phyloP scores from a whole-genome alignment of 2,888 invertebrate genomes.

The Cheilosia pagana region DNA sequence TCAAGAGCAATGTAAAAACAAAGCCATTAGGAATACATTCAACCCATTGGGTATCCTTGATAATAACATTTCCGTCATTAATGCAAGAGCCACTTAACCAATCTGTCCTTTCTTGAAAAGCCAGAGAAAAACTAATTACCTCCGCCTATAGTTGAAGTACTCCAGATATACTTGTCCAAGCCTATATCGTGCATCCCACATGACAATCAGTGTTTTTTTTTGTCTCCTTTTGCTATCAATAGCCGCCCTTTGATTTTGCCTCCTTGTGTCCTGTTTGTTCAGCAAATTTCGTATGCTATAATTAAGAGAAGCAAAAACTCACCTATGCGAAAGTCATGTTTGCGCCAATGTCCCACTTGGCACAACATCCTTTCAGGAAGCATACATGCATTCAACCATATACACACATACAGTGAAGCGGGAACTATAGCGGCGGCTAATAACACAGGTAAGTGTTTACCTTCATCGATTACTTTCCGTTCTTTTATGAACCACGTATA shows the following conservation, averaged over 20 bases:
- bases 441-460: slow-evolving; percentile 65
- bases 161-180: slow-evolving; percentile 35
- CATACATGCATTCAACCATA: not conserved
- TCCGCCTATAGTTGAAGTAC: slow-evolving; percentile 40
- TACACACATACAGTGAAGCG: slow-evolving; percentile 8
- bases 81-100: slow-evolving; percentile 51
- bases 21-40: too few relatives aligned
- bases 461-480: slow-evolving; percentile 63
- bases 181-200: slow-evolving; percentile 15
- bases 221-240: slow-evolving; percentile 18
- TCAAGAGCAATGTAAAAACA: too few relatives aligned
- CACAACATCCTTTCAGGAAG: slow-evolving; percentile 46
- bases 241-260: slow-evolving; percentile 44
- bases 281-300: slow-evolving; percentile 70
- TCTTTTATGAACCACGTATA: slow-evolving; percentile 46
- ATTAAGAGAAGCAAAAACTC: slow-evolving; percentile 64
- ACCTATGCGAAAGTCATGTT: slow-evolving; percentile 20
- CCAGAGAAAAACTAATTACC: slow-evolving; percentile 65
- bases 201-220: slow-evolving; percentile 38
- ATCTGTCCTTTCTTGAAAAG: slow-evolving; percentile 16
- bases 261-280: slow-evolving; percentile 63
- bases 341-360: slow-evolving; percentile 61
- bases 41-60: slow-evolving; percentile 16
- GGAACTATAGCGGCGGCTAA: slow-evolving; percentile 38
- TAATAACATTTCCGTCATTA: slow-evolving; percentile 52